Base-by-base conservation (phyloP, 2,113 vertebrate species). In the Cricetomys ansorgei region DNA sequence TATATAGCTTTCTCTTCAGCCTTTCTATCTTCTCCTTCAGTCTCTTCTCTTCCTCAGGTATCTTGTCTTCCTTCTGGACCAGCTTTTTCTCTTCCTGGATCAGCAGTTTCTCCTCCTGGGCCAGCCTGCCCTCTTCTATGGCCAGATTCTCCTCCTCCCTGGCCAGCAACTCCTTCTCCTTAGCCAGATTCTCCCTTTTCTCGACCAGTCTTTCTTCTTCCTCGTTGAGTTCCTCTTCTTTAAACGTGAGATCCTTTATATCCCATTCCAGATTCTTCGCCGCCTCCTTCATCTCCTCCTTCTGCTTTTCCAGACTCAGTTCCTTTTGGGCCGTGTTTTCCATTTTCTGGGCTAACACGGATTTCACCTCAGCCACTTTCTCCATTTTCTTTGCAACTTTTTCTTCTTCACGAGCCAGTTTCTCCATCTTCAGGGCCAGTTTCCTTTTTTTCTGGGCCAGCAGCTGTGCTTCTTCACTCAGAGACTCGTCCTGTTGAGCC, bases 371-470 rank as follows among this genome's bases (percentile, higher is more conserved):
- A 11, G 75, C 79, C 43, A 96, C 37, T 86, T 81, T 97, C 5
- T 29, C 96, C 55, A 15, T 13, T 97, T 97, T 97, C 13, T 87
- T 96, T 69, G 93, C 65, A 50, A 81, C 23, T 59, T 85, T 95
- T 57, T 96, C 94, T 88, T 94, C 89, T 90, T 93, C 53, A 45
- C 0, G 9, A 64, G 96, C 76, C 45, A 95, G 7, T 87, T 67
- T 89, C 77, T 95, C 92, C 57, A 34, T 12, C 73, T 95, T 70
- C 29, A 9, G 83, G 43, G 90, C 76, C 73, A 97, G 15, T 81
- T 75, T 80, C 8, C 37, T 96, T 48, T 37, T 94, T 65, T 93
- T 69, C n/a, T 96, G 80, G 50, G 95, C 95, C 76, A 97, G 4
- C 48, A 57, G 62, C 50, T 96, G 88, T 53, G 72, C 92, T 92